These are phyloP conservation scores for Ibidorhyncha struthersii DNA, from an alignment of 2,113 vertebrate species.

Conservation along the genomic window DNA sequence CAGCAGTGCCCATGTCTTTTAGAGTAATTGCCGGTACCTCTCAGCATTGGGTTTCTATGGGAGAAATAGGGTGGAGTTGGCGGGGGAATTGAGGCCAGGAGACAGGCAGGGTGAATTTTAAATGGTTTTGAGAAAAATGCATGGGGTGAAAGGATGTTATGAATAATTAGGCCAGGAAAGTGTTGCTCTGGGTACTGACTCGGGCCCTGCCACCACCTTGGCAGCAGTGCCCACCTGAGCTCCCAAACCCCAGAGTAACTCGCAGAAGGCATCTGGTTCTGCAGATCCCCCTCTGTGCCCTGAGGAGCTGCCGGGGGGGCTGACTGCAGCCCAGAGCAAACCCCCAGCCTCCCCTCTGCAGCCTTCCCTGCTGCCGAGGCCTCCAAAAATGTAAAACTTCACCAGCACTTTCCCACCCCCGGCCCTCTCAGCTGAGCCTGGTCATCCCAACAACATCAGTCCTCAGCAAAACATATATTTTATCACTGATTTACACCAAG, in stretches of 20 bases:
- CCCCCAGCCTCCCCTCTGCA: background rate
- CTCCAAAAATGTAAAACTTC: background rate
- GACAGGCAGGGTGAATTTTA: background rate
- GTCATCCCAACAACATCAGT: background rate
- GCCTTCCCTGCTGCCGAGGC: background rate
- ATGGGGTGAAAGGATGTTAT: background rate
- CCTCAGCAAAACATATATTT: background rate
- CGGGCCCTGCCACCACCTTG: rapidly evolving
- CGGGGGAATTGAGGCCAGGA: background rate
- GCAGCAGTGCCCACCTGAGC: rapidly evolving
- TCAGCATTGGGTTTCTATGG: rapidly evolving
- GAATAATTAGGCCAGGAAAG: background rate
- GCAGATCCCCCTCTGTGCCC: background rate
- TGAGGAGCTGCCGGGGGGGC: background rate
- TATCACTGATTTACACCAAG: background rate
- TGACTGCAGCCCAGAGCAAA: background rate
- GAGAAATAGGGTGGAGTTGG: background rate
- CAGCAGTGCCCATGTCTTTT: background rate
- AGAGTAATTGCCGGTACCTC: rapidly evolving
- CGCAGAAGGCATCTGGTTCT: background rate
- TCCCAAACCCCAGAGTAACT: background rate
- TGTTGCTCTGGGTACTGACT: rapidly evolving
- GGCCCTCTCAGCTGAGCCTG: background rate
- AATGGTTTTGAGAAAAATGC: background rate
- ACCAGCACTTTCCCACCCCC: background rate